Evolutionary conservation across 2,113 vertebrate species (phyloP), one percentile per base, ranked within the genome.

Genomic region (Rhipidura dahli): DNA sequence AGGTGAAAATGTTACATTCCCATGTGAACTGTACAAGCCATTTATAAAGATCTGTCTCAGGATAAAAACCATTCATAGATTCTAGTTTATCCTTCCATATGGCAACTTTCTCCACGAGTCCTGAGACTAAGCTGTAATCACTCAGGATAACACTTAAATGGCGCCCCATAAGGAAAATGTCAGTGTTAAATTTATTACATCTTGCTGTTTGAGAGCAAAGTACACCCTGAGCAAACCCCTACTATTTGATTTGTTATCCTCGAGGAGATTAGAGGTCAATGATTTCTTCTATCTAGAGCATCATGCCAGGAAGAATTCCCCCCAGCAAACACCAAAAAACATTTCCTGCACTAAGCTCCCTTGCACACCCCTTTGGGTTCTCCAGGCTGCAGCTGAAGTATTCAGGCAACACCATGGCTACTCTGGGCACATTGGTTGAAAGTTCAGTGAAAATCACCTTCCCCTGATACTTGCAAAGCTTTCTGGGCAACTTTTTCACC

Each of bases 1-100:
- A 96, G 93, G 82, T 92, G 66, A 95, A 91, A 91, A 91, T 24
- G 47, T 40, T 83, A 51, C 54, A 73, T 54, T 83, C 78, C 78
- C 77, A 77, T 6, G 40, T 78, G 51, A 88, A 78, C 94, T 87
- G 35, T 31, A 72, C 20, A 56, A 93, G 28, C 42, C 69, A 75
- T 89, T 93, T 93, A 93, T 44, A 78, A 83, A 96, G 75, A 86
- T 44, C 42, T 59, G 19, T 53, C 61, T 90, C 7, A 7, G 40
- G 7, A 83, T 30, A 72, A 93, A 86, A 96, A 47, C 17, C 77
- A 54, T 56, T 35, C 56, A 51, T 7, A 68, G 70, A 76, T 90
- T 78, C 66, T 40, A 77, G 45, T 61, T 69, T 80, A 78, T 75
- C 27, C 49, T 65, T 84, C 37, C 3, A 6, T n/a, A 87, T 24